Percentiles rank a stretch among this genome's conserved stretches.
Conservation (phyloP, 2,888 invertebrate genomes). For the Aspidapion aeneum region DNA sequence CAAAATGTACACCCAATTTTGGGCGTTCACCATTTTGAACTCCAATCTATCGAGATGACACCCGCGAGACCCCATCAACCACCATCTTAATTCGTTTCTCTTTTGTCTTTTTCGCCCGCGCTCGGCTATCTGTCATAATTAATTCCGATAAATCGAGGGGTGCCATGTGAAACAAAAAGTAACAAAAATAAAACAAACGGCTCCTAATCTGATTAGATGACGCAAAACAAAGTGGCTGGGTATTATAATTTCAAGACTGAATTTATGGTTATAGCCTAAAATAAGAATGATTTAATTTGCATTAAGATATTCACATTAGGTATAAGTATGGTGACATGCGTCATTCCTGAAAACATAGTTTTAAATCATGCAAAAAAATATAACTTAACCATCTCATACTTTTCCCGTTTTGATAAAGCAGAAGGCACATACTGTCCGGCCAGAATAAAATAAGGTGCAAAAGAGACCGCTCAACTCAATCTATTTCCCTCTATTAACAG, state of each 20-base stretch:
- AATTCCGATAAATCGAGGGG: slow-evolving; percentile 24
- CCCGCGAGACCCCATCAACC: slow-evolving; percentile 49
- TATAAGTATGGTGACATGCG: no score
- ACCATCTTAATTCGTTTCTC: not conserved
- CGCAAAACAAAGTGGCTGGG: slow-evolving; percentile 1
- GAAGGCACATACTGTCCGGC: no score
- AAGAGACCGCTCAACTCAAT: no score
- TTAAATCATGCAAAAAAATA: no score
- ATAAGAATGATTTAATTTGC: not conserved
- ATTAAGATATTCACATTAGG: no score
- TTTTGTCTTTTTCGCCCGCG: not conserved
- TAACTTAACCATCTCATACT: no score
- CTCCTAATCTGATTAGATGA: slow-evolving; percentile 16
- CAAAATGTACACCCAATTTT: no score
- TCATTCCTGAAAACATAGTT: no score
- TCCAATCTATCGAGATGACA: slow-evolving; percentile 61
- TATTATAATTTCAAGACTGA: not conserved
- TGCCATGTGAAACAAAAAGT: slow-evolving; percentile 14
- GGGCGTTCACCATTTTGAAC: slow-evolving; percentile 46
- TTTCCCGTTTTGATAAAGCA: no score
- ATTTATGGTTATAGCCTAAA: not conserved
- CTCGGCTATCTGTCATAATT: slow-evolving; percentile 22
- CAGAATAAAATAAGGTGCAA: no score
- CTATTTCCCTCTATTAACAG: no score
- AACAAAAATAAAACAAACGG: slow-evolving; percentile 20